phyloP scores from a whole-genome alignment of 2,888 invertebrate species.

The Ellobium chinense region DNA sequence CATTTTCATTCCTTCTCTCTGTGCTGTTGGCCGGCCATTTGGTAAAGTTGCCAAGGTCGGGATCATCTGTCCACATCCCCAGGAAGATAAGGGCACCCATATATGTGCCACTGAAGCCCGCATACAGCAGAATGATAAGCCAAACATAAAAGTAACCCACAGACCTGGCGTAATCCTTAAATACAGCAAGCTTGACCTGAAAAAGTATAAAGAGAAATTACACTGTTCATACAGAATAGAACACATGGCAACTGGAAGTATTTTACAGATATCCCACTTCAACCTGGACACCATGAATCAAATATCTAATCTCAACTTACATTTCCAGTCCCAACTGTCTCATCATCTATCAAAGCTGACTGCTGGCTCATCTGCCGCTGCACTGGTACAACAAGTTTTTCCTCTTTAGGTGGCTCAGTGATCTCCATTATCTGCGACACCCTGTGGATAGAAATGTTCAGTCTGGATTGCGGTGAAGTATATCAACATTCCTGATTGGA shows the following conservation, averaged over 20 bases:
- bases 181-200: constrained; percentile 73
- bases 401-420: constrained; percentile 17
- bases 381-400: not conserved
- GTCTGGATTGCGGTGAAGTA: no score
- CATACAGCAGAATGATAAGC: constrained; percentile 61
- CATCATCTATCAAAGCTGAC: constrained; percentile 62
- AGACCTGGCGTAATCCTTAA: constrained; percentile 69
- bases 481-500: no score
- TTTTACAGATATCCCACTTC: no score
- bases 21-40: constrained; percentile 60
- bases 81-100: constrained; percentile 68
- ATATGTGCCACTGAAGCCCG: constrained; percentile 51
- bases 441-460: not conserved
- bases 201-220: not conserved
- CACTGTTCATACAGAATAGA: no score
- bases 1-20: constrained; percentile 56
- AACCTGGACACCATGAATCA: no score
- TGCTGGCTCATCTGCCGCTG: constrained; percentile 9
- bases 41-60: constrained; percentile 59
- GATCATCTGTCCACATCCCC: constrained; percentile 69
- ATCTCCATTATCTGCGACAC: constrained; percentile 37
- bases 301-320: constrained; percentile 55
- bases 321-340: constrained; percentile 61
- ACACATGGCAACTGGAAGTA: no score
- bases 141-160: constrained; percentile 62